These are phyloP conservation scores for Drosophila mauritiana DNA, from an alignment of 1,140 invertebrate genomes.

Conservation along the genomic window DNA sequence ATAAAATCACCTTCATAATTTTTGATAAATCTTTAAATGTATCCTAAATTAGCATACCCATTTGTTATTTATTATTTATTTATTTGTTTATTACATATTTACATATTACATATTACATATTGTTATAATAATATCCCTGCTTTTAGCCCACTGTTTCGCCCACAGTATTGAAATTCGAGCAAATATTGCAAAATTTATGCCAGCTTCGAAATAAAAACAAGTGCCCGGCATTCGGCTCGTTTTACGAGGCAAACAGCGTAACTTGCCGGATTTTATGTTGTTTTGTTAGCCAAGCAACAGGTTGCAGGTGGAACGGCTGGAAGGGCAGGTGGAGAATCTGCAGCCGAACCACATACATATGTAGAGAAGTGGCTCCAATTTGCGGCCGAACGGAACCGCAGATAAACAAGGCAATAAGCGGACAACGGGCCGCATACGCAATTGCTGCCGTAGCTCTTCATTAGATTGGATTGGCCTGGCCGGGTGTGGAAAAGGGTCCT, in stretches of 20 bases:
- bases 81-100: too few relatives aligned
- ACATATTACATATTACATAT: too few relatives aligned
- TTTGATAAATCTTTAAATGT: too few relatives aligned
- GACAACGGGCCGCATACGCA: conserved; percentile 30
- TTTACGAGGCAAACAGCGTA: conserved; percentile 77
- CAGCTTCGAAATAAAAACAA: conserved; percentile 60
- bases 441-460: conserved; percentile 74
- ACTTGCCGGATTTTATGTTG: conserved; percentile 68
- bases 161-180: conserved; percentile 32
- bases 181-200: conserved; percentile 76
- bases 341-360: not conserved
- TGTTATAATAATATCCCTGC: not conserved
- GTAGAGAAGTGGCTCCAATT: conserved; percentile 43
- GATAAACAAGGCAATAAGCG: conserved; percentile 78
- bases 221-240: conserved; percentile 13
- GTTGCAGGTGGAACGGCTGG: conserved; percentile 1
- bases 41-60: too few relatives aligned
- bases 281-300: conserved; percentile 51
- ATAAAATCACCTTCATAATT: not conserved
- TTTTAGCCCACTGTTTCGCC: conserved; percentile 22
- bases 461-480: conserved; percentile 47
- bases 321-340: not conserved
- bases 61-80: too few relatives aligned
- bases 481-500: conserved; percentile 11
- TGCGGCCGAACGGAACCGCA: conserved; percentile 13